These are phyloP conservation scores for Pseudomugil gertrudae DNA, from an alignment of 2,797 vertebrate genomes.

Conservation along the genomic window DNA sequence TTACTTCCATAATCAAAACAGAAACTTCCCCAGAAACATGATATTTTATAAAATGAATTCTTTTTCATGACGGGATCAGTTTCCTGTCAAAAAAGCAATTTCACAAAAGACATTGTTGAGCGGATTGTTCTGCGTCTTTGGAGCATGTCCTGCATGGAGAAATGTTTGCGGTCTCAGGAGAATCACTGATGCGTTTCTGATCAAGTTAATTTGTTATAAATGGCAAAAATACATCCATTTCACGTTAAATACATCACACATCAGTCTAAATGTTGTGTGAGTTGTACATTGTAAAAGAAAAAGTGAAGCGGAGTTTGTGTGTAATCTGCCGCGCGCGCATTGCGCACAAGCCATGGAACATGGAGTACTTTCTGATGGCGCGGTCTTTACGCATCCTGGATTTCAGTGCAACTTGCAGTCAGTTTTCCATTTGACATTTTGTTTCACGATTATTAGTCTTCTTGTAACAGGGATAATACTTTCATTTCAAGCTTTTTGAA, in stretches of 20 bases:
- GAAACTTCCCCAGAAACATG: background rate
- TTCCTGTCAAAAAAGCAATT: background rate
- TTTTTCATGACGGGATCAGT: background rate
- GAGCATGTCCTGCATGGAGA: background rate
- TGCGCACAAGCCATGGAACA: background rate
- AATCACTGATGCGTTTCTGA: slow-evolving; percentile 6
- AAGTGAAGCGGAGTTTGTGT: background rate
- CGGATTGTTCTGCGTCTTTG: background rate
- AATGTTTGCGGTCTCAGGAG: background rate
- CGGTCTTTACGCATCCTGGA: background rate
- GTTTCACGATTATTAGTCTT: background rate
- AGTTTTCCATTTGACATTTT: slow-evolving; percentile 2
- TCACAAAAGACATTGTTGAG: background rate
- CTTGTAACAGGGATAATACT: no score
- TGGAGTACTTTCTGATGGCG: background rate
- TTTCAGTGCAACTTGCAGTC: slow-evolving; percentile 1
- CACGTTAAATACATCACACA: background rate
- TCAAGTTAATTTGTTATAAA: background rate
- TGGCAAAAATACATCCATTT: background rate
- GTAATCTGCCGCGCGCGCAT: background rate
- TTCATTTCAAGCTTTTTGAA: background rate
- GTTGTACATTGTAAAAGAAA: background rate
- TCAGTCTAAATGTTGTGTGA: background rate
- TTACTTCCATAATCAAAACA: background rate
- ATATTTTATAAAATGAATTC: background rate